phyloP scores from a whole-genome alignment of 1,140 invertebrate genomes.

The Drosophila bifasciata region DNA sequence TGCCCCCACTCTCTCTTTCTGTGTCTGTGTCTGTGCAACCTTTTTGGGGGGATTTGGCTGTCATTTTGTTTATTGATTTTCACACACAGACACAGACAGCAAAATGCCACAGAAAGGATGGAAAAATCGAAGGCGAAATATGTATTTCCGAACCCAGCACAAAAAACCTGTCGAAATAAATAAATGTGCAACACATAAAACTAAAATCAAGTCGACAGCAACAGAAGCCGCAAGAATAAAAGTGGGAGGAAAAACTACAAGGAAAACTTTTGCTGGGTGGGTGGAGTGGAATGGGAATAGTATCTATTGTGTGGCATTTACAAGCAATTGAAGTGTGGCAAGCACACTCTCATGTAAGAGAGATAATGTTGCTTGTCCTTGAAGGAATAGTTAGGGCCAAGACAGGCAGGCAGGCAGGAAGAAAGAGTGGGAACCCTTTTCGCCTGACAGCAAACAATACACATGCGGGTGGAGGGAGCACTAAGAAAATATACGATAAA shows the following conservation, averaged over 20 bases:
- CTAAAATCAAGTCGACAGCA: slow-evolving; percentile 67
- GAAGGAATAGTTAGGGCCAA: slow-evolving; percentile 43
- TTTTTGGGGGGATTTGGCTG: slow-evolving; percentile 64
- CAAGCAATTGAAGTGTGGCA: slow-evolving; percentile 75
- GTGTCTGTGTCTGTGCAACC: slow-evolving; percentile 20
- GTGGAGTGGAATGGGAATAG: slow-evolving; percentile 1
- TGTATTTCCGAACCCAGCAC: too few species aligned
- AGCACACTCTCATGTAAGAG: slow-evolving; percentile 53
- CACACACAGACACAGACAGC: not conserved
- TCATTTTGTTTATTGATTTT: slow-evolving; percentile 70
- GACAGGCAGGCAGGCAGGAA: too few species aligned
- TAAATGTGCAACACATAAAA: slow-evolving; percentile 73
- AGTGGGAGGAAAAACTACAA: slow-evolving; percentile 52
- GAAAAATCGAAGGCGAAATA: slow-evolving; percentile 19
- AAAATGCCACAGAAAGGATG: not conserved
- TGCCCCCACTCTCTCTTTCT: not conserved
- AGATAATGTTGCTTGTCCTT: slow-evolving; percentile 74
- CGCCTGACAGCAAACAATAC: slow-evolving; percentile 22
- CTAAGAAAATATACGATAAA: too few species aligned
- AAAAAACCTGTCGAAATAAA: slow-evolving; percentile 67
- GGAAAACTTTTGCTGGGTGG: slow-evolving; percentile 47
- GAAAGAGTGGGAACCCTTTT: slow-evolving; percentile 51
- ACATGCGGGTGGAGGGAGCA: slow-evolving; percentile 1
- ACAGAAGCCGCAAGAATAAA: slow-evolving; percentile 43
- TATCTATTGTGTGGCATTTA: slow-evolving; percentile 71